Conservation (phyloP, 53 echinoderm and acorn worm species). For the Holothuria leucospilota region DNA sequence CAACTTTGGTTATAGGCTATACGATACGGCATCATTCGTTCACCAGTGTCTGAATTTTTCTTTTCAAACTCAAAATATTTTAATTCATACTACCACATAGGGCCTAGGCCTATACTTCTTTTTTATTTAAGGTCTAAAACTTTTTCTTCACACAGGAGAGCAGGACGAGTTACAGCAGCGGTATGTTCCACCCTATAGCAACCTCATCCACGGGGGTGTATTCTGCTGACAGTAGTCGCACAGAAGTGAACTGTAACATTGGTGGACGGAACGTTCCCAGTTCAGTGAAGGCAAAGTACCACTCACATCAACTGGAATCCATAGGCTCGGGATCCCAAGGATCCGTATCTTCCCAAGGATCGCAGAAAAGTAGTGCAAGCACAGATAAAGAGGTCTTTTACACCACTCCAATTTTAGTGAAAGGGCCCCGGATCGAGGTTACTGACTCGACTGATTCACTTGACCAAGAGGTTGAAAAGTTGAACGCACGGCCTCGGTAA, state of each 20-base stretch:
- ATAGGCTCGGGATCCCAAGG: slow-evolving; percentile 45
- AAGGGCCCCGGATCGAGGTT: slow-evolving; percentile 92
- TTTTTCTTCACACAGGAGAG: slow-evolving; percentile 66
- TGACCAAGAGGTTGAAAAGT: slow-evolving; percentile 88
- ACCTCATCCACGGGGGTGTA: slow-evolving; percentile 39
- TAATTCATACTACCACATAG: too few species aligned
- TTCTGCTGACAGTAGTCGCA: slow-evolving; percentile 16
- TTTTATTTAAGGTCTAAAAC: too few species aligned
- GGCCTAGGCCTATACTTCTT: too few species aligned
- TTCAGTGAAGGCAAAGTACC: slow-evolving; percentile 7
- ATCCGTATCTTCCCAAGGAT: slow-evolving; percentile 50
- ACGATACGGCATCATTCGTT: too few species aligned
- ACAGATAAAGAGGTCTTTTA: slow-evolving; percentile 48
- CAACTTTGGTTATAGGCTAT: too few species aligned
- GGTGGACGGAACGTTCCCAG: neutral
- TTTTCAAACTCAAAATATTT: too few species aligned
- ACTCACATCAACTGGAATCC: slow-evolving; percentile 38
- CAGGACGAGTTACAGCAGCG: slow-evolving; percentile 71
- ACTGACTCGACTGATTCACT: slow-evolving; percentile 93
- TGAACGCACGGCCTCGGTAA: slow-evolving; percentile 77
- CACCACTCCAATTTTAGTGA: slow-evolving; percentile 71
- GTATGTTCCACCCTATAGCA: slow-evolving; percentile 86
- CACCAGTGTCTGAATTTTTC: too few species aligned
- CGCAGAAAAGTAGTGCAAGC: slow-evolving; percentile 53
- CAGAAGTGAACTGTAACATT: neutral